Evolutionary conservation across 2,888 invertebrate species (phyloP).

Genomic region (Chirona hameri): DNA sequence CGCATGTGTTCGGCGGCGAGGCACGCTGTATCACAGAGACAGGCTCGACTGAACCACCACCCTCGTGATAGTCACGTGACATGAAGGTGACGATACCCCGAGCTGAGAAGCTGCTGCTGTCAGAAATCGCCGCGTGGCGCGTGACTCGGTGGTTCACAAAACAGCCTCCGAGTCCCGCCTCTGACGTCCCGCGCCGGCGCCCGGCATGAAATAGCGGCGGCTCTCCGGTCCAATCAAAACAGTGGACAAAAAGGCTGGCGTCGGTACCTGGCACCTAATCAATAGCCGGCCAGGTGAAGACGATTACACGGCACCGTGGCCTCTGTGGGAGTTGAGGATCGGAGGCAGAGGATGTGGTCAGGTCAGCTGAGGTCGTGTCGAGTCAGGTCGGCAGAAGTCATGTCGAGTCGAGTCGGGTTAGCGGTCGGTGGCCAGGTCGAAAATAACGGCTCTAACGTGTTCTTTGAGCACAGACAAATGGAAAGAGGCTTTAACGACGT

Average conservation of each 20-base stretch:
- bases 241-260: neutral
- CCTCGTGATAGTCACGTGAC: no score
- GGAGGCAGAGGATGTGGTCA: neutral
- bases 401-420: neutral
- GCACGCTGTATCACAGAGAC: no score
- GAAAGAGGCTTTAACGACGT: no score
- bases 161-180: no score
- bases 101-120: no score
- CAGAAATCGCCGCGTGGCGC: no score
- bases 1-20: no score
- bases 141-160: neutral
- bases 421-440: no score
- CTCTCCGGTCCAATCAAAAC: conserved; percentile 6
- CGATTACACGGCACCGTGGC: neutral
- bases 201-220: neutral
- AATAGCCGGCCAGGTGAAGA: neutral
- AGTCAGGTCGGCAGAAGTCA: neutral
- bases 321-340: neutral
- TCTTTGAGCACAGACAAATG: no score
- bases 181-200: neutral
- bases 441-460: no score
- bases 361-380: neutral
- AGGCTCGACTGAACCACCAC: no score
- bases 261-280: conserved; percentile 10
- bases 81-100: no score